A percentile compares a stretch with the other conserved stretches of the same genome.
These are phyloP conservation scores for Muscicapa striata DNA, from an alignment of 2,797 vertebrate genomes.

Conservation along the genomic window DNA sequence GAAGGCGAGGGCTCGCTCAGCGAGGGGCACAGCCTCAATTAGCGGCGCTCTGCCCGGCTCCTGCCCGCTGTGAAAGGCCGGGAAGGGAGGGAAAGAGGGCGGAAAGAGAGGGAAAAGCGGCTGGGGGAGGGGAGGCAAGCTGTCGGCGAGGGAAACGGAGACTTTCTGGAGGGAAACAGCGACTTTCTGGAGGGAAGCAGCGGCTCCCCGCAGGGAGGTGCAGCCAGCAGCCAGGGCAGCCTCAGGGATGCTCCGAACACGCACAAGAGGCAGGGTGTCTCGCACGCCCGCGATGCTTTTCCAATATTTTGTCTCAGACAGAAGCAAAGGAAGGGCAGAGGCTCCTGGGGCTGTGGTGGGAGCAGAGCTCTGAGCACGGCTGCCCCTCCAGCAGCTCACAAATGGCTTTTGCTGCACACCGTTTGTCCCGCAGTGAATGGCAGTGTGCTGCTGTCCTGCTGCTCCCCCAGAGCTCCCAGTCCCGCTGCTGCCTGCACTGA, in stretches of 20 bases:
- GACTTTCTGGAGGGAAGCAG: constrained; percentile 75
- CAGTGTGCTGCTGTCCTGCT: not conserved
- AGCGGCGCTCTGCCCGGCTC: constrained; percentile 65
- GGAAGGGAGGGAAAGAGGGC: constrained; percentile 25
- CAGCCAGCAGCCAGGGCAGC: not conserved
- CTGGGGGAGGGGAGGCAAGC: constrained; percentile 75
- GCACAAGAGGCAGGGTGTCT: fast-evolving
- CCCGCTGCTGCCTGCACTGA: not conserved
- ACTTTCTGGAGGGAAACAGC: constrained; percentile 75
- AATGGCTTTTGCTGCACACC: not conserved
- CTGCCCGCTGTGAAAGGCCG: constrained; percentile 45
- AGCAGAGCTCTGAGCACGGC: not conserved
- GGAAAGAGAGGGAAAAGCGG: constrained; percentile 27
- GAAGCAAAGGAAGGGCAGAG: not conserved
- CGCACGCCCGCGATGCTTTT: fast-evolving
- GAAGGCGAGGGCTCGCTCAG: not conserved
- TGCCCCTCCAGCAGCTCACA: not conserved
- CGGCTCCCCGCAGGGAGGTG: constrained; percentile 44
- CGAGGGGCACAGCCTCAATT: constrained; percentile 78
- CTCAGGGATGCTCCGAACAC: not conserved
- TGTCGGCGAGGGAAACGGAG: constrained; percentile 76
- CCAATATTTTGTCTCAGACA: not conserved
- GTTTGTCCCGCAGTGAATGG: not conserved
- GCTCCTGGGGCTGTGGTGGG: fast-evolving
- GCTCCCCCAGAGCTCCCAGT: fast-evolving